Conservation (phyloP, 2,113 vertebrate species). For the Podocnemis expansa region DNA sequence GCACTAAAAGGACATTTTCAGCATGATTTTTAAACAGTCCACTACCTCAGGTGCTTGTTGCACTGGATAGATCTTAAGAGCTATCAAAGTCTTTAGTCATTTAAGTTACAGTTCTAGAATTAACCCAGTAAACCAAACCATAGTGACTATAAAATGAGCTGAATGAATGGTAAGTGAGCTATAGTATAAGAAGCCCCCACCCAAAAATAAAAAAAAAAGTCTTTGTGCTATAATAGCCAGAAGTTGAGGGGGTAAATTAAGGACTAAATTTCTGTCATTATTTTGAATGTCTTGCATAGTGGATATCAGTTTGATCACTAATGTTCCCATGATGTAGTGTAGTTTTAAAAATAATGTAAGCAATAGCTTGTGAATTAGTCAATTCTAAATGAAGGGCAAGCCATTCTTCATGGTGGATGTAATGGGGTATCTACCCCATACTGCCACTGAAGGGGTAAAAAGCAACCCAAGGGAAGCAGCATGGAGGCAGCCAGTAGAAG, state of each 20-base stretch:
- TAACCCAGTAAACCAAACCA: neutral
- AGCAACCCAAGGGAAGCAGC: no score
- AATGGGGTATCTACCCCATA: no score
- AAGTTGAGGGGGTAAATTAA: neutral
- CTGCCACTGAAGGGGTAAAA: no score
- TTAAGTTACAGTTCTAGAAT: conserved; percentile 46
- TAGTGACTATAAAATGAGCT: neutral
- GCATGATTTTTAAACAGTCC: conserved; percentile 23
- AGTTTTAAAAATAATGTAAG: conserved; percentile 13
- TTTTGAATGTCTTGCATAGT: conserved; percentile 12
- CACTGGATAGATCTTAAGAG: neutral
- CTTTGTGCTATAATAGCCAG: neutral
- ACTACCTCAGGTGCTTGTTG: neutral
- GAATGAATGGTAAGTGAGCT: neutral
- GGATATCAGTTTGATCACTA: conserved; percentile 17
- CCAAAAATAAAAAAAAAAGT: conserved; percentile 9
- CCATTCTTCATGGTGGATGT: neutral
- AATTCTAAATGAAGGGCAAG: neutral
- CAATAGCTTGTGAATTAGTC: conserved; percentile 17
- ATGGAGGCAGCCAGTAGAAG: no score
- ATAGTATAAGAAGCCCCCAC: neutral
- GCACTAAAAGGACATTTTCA: conserved; percentile 4
- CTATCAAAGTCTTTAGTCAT: neutral
- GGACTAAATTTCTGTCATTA: neutral
- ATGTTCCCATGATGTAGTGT: neutral